These are phyloP conservation scores for Brachylomia viminalis DNA, from an alignment of 2,888 invertebrate genomes.

Conservation along the genomic window DNA sequence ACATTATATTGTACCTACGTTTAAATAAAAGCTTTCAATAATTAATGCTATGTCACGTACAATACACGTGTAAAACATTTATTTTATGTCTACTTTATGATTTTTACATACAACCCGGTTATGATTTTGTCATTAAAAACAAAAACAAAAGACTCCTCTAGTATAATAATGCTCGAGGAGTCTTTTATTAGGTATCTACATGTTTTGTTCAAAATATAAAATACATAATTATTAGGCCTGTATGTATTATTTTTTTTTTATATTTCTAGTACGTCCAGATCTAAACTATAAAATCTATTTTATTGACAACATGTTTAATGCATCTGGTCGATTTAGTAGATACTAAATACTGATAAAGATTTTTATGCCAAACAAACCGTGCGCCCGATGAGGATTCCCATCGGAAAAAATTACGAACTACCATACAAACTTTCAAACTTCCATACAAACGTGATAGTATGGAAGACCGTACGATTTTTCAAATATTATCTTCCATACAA, in stretches of 20 bases:
- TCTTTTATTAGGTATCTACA: background rate
- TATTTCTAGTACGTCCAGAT: background rate
- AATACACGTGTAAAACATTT: background rate
- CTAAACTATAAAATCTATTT: background rate
- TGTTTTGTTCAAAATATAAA: background rate
- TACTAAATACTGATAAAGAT: background rate
- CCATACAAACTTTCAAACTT: too few relatives aligned
- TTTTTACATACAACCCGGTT: background rate
- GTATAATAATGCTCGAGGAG: background rate
- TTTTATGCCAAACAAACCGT: too few relatives aligned
- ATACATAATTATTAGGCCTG: too few relatives aligned
- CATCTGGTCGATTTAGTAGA: background rate
- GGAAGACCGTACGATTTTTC: too few relatives aligned
- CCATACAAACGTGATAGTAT: too few relatives aligned
- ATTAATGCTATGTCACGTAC: conserved; percentile 4
- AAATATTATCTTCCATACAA: too few relatives aligned
- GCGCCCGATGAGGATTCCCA: too few relatives aligned
- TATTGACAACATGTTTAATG: background rate
- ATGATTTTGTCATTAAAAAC: background rate
- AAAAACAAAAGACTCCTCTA: conserved; percentile 5
- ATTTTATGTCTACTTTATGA: background rate
- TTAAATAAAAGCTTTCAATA: conserved; percentile 5
- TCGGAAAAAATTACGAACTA: too few relatives aligned
- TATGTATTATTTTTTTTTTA: background rate
- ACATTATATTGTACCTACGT: background rate